A percentile compares a stretch with the other conserved stretches of the same genome.
phyloP scores from a whole-genome alignment of 2,113 vertebrate genomes.

The Panurus biarmicus region DNA sequence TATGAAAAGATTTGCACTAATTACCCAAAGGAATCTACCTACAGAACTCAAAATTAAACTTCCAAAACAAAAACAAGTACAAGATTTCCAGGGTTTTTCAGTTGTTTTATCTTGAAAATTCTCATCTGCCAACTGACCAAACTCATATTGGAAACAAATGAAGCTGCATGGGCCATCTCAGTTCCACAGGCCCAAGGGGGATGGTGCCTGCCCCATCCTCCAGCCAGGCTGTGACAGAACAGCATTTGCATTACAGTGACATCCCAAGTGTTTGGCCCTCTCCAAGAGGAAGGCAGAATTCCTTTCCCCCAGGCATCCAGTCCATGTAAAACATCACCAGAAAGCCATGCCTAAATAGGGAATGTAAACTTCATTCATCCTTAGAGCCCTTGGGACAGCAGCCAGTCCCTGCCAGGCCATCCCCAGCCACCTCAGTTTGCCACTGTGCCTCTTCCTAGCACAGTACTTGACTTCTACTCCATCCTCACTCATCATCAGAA shows the following conservation, averaged over 20 bases:
- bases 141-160: accelerated
- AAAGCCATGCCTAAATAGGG: not conserved
- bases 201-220: not conserved
- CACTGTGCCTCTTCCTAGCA: not conserved
- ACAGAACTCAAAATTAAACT: not conserved
- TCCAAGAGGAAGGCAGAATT: not conserved
- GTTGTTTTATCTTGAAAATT: not conserved
- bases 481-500: not conserved
- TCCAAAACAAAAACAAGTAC: not conserved
- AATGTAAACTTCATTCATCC: not conserved
- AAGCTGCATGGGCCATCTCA: not conserved
- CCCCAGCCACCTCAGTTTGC: not conserved
- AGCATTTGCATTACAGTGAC: not conserved
- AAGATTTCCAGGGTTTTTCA: not conserved
- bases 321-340: not conserved
- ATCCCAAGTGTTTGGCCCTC: not conserved
- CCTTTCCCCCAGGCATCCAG: not conserved
- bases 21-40: not conserved
- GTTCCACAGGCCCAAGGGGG: not conserved
- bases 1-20: not conserved
- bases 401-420: not conserved
- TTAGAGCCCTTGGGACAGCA: not conserved
- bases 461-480: not conserved
- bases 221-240: not conserved
- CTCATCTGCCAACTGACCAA: not conserved